Base-by-base conservation (phyloP, 2,113 vertebrate genomes). In the Microcebus jonahi region DNA sequence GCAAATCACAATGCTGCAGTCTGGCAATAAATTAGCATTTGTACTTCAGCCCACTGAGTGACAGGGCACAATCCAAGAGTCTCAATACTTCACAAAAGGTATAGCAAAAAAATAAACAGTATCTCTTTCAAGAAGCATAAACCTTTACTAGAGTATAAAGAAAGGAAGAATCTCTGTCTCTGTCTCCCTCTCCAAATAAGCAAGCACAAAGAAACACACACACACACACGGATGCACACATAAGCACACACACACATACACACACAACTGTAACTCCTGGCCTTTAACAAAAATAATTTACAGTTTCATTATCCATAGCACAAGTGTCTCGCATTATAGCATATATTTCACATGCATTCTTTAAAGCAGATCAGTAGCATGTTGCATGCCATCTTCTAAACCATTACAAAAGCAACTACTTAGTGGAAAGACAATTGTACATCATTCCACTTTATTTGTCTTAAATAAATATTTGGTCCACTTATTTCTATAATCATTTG, bases 1-100 rank as follows among this genome's bases (percentile, higher is more conserved):
- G 98, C 98, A 98, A 98, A 99, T 98, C 97, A 97, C 93, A 90
- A 76, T 0, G 63, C 97, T 97, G 98, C 98, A 98, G 98, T 97
- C 98, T 98, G 96, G 98, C 94, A 97, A 97, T 97, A 98, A 98
- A 98, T 98, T 97, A 98, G 96, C 98, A 98, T 98, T 98, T 97
- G 88, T 97, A 97, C 91, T 96, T 98, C 96, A 88, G n/a, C 83
- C 86, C 93, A 75, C 79, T 88, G 95, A 98, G 85, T 88, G 97
- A 97, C 73, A 93, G 45, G 94, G 86, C 73, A 88, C 90, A 42
- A 80, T 75, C 88, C 84, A 85, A 71, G 94, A 61, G 25, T 88
- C 88, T 85, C 57, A 71, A 87, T 71, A 83, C 90, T 95, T 94
- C 67, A 91, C 61, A 85, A 93, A 63, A 97, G 97, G 42, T 71